Conservation (phyloP, 2,113 vertebrate species). For the Toxostoma redivivum region DNA sequence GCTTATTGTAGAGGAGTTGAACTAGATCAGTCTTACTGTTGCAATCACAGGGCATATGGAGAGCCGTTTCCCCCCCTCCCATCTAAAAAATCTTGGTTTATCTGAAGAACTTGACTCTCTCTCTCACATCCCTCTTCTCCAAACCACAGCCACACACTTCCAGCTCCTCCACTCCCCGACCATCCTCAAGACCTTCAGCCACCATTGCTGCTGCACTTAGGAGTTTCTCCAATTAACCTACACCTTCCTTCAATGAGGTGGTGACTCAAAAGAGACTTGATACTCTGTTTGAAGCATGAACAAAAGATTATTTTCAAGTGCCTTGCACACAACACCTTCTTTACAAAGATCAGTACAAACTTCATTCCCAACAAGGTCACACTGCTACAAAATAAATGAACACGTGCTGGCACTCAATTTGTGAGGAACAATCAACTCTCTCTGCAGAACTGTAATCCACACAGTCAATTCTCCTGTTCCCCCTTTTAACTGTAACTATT, state of each 20-base stretch:
- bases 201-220: background rate
- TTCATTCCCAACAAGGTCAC: background rate
- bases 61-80: background rate
- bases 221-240: background rate
- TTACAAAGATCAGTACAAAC: background rate
- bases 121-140: background rate
- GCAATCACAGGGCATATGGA: background rate
- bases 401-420: background rate
- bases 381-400: background rate
- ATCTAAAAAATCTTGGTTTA: background rate
- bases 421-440: background rate
- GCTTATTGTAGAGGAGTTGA: background rate
- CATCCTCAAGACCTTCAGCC: background rate
- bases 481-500: background rate
- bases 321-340: background rate
- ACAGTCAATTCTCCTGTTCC: background rate
- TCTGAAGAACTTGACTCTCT: background rate
- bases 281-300: background rate
- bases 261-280: background rate
- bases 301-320: background rate
- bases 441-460: background rate
- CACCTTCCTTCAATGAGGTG: background rate
- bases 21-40: background rate
- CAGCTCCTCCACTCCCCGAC: background rate
- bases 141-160: background rate